Evolutionary conservation across 2,113 vertebrate species (phyloP).

Genomic region (Pagrus major): DNA sequence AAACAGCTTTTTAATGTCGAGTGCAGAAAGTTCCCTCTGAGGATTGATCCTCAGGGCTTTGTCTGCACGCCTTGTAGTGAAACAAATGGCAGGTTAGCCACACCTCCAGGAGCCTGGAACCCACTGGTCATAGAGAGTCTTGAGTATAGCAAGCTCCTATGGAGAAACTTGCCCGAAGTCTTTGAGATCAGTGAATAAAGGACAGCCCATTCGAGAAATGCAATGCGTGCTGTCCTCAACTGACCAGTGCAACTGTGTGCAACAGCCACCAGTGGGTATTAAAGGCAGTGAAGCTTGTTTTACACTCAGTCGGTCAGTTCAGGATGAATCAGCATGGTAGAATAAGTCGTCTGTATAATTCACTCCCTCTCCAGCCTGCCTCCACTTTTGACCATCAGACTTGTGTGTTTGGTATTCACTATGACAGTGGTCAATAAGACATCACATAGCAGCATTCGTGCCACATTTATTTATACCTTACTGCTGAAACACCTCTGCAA

Average conservation of each 20-base stretch:
- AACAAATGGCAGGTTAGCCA: conserved; percentile 47
- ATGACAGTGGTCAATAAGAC: not conserved
- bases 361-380: not conserved
- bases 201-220: not conserved
- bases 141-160: not conserved
- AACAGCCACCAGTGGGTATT: not conserved
- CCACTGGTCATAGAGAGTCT: conserved; percentile 2
- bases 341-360: not conserved
- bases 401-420: not conserved
- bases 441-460: not conserved
- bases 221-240: not conserved
- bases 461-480: not conserved
- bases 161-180: not conserved
- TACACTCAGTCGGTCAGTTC: not conserved
- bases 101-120: conserved; percentile 15
- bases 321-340: not conserved
- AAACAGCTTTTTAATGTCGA: conserved; percentile 44
- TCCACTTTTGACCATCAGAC: not conserved
- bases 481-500: not conserved
- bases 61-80: conserved; percentile 28
- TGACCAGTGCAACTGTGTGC: not conserved
- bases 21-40: conserved; percentile 25
- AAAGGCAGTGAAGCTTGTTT: not conserved
- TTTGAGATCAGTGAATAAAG: conserved; percentile 29
- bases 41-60: conserved; percentile 51